phyloP scores from a whole-genome alignment of 2,888 invertebrate genomes.

The Cheilosia vulpina region DNA sequence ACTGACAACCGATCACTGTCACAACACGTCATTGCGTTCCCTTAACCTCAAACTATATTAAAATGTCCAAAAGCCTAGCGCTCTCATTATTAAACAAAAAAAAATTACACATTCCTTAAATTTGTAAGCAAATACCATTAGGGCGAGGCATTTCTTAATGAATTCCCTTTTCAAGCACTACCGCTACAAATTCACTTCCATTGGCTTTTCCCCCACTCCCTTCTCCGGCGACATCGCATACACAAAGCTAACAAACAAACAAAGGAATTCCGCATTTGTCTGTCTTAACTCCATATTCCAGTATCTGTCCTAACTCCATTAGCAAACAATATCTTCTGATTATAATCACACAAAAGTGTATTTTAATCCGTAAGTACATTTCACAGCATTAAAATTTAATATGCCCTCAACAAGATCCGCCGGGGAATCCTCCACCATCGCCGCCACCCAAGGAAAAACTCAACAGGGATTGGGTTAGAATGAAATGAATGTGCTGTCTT shows the following conservation, averaged over 20 bases:
- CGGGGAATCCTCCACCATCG: slow-evolving; percentile 43
- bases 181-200: slow-evolving; percentile 1
- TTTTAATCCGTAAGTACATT: slow-evolving; percentile 73
- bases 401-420: slow-evolving; percentile 69
- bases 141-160: slow-evolving; percentile 42
- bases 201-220: not conserved
- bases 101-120: not conserved
- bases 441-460: slow-evolving; percentile 18
- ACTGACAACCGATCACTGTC: too few species aligned
- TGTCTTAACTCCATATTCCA: slow-evolving; percentile 37
- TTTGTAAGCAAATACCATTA: not conserved
- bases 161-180: slow-evolving; percentile 29
- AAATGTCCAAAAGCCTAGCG: not conserved
- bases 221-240: not conserved
- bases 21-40: not conserved
- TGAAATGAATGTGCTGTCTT: slow-evolving; percentile 34
- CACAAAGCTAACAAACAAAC: not conserved
- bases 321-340: slow-evolving; percentile 74
- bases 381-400: slow-evolving; percentile 74
- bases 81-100: not conserved
- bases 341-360: slow-evolving; percentile 75
- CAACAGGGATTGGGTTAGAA: slow-evolving; percentile 2
- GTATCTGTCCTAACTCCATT: slow-evolving; percentile 72
- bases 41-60: not conserved
- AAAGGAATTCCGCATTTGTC: slow-evolving; percentile 61